These are phyloP conservation scores for Actinemys pallida DNA, from an alignment of 2,113 vertebrate species.

Conservation along the genomic window DNA sequence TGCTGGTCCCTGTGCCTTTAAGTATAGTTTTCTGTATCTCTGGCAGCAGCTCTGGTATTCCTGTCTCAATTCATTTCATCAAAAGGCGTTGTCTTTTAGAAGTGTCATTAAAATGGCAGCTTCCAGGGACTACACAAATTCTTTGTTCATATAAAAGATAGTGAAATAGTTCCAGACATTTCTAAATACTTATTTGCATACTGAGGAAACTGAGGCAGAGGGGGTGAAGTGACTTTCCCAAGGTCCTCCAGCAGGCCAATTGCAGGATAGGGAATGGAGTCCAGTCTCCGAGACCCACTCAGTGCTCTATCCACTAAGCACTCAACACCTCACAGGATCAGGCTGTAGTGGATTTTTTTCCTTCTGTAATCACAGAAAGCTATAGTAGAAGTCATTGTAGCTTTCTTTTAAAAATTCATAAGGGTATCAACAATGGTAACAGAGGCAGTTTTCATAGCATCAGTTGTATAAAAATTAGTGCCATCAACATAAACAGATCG, in stretches of 20 bases:
- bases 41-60: constrained; percentile 20
- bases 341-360: background rate
- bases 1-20: constrained; percentile 22
- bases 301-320: background rate
- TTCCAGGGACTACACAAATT: background rate
- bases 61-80: constrained; percentile 36
- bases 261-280: background rate
- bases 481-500: constrained; percentile 63
- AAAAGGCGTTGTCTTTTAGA: constrained; percentile 48
- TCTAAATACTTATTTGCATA: background rate
- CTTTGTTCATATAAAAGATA: constrained; percentile 29
- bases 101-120: background rate
- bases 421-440: background rate
- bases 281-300: background rate
- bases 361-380: background rate
- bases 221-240: background rate
- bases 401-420: constrained; percentile 27
- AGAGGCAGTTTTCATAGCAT: constrained; percentile 57
- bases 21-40: background rate
- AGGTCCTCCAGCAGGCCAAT: background rate
- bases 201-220: background rate
- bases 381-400: background rate
- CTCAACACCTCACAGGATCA: background rate
- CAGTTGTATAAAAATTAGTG: constrained; percentile 14
- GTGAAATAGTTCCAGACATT: background rate